These are phyloP conservation scores for Leptinotarsa juncta DNA, from an alignment of 2,888 invertebrate species.

Conservation along the genomic window DNA sequence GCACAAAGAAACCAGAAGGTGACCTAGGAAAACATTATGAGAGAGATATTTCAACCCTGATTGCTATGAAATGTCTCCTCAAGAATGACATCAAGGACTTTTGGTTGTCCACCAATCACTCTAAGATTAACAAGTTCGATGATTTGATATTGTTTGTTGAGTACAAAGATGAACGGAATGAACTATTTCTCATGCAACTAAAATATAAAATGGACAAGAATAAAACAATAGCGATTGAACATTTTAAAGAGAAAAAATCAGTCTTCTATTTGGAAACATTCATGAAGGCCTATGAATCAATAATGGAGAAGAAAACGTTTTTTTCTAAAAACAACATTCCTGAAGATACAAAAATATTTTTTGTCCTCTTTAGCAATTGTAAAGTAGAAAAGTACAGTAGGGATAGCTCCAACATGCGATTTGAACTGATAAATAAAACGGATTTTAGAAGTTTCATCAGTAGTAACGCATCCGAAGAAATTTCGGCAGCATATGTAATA, in stretches of 20 bases:
- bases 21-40: slow-evolving; percentile 34
- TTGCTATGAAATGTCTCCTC: slow-evolving; percentile 34
- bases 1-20: slow-evolving; percentile 7
- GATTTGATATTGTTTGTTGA: slow-evolving; percentile 24
- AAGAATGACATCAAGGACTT: slow-evolving; percentile 24
- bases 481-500: slow-evolving; percentile 21
- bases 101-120: slow-evolving; percentile 29
- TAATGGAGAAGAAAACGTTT: slow-evolving; percentile 4
- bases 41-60: slow-evolving; percentile 18
- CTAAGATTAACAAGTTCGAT: slow-evolving; percentile 26
- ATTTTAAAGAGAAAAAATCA: slow-evolving; percentile 11
- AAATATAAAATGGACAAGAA: slow-evolving; percentile 23
- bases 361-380: slow-evolving; percentile 17
- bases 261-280: slow-evolving; percentile 23
- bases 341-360: slow-evolving; percentile 14
- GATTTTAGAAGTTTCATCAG: slow-evolving; percentile 21
- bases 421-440: neutral
- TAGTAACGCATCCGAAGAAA: slow-evolving; percentile 7
- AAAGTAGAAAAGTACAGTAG: neutral
- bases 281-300: slow-evolving; percentile 22
- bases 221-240: slow-evolving; percentile 19
- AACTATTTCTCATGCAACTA: slow-evolving; percentile 30
- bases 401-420: slow-evolving; percentile 10
- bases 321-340: slow-evolving; percentile 4
- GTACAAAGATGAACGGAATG: slow-evolving; percentile 12